phyloP scores from a whole-genome alignment of 2,888 invertebrate species.

The Tholera decimalis region DNA sequence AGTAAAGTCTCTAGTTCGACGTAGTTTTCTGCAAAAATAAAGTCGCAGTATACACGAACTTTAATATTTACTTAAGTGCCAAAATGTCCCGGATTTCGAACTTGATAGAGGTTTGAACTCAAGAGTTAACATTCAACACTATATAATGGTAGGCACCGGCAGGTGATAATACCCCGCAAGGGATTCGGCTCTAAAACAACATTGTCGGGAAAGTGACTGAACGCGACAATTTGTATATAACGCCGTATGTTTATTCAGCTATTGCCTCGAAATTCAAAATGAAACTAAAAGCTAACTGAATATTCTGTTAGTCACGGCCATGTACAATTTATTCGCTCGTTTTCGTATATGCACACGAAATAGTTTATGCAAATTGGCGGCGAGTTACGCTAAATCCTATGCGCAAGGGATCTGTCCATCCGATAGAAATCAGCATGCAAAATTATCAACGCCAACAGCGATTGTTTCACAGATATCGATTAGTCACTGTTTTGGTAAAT shows the following conservation, averaged over 20 bases:
- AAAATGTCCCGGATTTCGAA: conserved; percentile 65
- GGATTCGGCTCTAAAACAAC: conserved; percentile 71
- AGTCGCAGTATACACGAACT: conserved; percentile 26
- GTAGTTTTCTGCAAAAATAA: conserved; percentile 6
- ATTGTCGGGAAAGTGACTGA: conserved; percentile 61
- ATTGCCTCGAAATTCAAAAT: conserved; percentile 35
- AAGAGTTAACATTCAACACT: conserved; percentile 67
- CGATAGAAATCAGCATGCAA: conserved; percentile 46
- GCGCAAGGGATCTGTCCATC: conserved; percentile 36
- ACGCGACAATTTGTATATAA: conserved; percentile 59
- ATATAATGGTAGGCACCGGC: conserved; percentile 65
- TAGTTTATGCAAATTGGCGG: conserved; percentile 73
- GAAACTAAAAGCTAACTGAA: conserved; percentile 46
- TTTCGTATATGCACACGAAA: conserved; percentile 73
- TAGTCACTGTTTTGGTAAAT: conserved; percentile 55
- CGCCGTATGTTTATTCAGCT: conserved; percentile 55
- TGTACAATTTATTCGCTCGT: conserved; percentile 68
- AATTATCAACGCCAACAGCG: conserved; percentile 45
- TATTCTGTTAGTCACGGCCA: conserved; percentile 54
- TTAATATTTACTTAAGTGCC: conserved; percentile 59
- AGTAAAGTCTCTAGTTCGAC: conserved; percentile 7
- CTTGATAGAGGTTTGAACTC: conserved; percentile 61
- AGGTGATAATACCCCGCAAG: conserved; percentile 70
- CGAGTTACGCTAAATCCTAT: conserved; percentile 66
- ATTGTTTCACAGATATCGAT: conserved; percentile 53